Base-by-base conservation (phyloP, 2,888 invertebrate genomes). In the Drosophila robusta region DNA sequence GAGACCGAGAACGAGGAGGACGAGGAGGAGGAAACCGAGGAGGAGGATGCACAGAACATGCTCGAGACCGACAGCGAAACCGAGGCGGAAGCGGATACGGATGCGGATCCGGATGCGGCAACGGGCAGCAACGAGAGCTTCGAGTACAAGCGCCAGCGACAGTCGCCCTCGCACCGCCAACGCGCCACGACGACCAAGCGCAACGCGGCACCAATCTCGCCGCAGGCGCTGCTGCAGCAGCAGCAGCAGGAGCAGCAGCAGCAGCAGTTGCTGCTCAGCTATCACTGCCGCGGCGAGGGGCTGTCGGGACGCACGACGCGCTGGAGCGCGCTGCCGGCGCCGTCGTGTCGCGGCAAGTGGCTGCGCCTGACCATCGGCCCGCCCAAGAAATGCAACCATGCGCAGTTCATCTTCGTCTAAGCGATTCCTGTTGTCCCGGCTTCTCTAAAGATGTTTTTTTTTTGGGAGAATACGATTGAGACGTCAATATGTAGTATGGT, bases 271-370 rank as follows among this genome's bases (percentile, higher is more conserved):
- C 58, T 72, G 34, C 26, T 78, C 12, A 90, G 78, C 73, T 91
- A 91, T 64, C 92, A 92, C 60, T 98, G 98, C 93, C 95, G 95
- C 71, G 98, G 98, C 0, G 97, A 97, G 91, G 97, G 98, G 0
- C 95, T 96, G 3, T 93, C 95, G 32, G 95, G 95, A 0, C 94
- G 95, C 63, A 93, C 95, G 70, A 97, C 97, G 11, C 94, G 97
- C 62, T 98, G 96, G 95, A 96, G 96, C 82, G 96, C 97, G 36
- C 93, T 97, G 34, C 95, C 96, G 47, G 95, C 95, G n/a, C 96
- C 96, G 0, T 96, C 97, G 87, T 98, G 98, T 92, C 96, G 96
- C 89, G 98, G 97, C 39, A 96, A 97, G 91, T 98, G 97, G 97
- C 93, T 96, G 47, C 94, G 97, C 49, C 90, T 93, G 60, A 93